phyloP scores from a whole-genome alignment of 2,113 vertebrate species.

The Aleadryas rufinucha region DNA sequence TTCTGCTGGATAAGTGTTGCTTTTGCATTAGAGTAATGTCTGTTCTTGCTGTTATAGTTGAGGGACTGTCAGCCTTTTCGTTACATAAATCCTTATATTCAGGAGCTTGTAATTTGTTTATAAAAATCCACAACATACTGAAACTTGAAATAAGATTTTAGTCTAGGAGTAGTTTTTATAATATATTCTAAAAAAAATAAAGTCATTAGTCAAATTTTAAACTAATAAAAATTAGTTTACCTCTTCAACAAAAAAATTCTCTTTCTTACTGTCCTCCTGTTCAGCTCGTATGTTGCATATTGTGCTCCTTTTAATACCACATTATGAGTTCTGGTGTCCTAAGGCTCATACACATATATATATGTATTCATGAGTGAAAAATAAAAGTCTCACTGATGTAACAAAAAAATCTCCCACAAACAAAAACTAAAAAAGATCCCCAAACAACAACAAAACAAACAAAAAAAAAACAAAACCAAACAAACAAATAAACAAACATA shows the following conservation, averaged over 20 bases:
- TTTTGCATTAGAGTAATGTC: slow-evolving; percentile 40
- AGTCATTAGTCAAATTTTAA: slow-evolving; percentile 11
- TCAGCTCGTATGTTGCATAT: neutral
- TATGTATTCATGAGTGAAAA: neutral
- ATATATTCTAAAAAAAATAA: neutral
- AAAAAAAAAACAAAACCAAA: neutral
- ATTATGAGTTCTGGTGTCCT: neutral
- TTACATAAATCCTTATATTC: slow-evolving; percentile 22
- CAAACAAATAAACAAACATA: neutral
- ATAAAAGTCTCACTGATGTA: neutral
- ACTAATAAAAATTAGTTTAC: no score
- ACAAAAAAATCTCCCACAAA: neutral
- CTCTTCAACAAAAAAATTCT: no score
- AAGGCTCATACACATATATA: neutral
- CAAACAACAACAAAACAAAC: neutral
- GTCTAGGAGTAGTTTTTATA: neutral
- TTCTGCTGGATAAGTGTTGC: slow-evolving; percentile 24
- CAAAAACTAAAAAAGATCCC: neutral
- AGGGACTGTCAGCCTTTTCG: slow-evolving; percentile 33
- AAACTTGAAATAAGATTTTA: slow-evolving; percentile 48
- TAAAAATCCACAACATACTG: slow-evolving; percentile 33
- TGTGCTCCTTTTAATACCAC: neutral
- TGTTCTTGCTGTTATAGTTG: slow-evolving; percentile 26
- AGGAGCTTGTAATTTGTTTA: slow-evolving; percentile 10
- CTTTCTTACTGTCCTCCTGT: neutral